Evolutionary conservation across 64 coral and sea anemone genomes (phyloP).

Genomic region (Montipora foliosa): DNA sequence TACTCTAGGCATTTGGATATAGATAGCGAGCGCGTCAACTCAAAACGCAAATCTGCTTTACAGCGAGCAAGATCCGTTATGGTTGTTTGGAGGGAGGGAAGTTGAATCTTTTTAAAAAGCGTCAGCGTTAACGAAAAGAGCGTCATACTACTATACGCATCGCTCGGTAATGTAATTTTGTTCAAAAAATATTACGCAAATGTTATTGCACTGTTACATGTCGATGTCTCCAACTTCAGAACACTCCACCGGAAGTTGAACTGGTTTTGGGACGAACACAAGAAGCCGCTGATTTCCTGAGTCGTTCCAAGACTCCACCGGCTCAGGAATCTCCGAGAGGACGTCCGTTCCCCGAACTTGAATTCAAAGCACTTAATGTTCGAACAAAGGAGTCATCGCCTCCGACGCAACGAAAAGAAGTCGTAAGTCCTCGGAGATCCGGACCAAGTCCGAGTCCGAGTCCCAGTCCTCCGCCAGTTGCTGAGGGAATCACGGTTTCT

Average conservation of each 20-base stretch:
- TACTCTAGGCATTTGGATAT: too few relatives aligned
- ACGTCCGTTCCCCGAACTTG: constrained; percentile 46
- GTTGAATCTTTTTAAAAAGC: too few relatives aligned
- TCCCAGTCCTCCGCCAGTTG: constrained; percentile 73
- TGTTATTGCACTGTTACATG: too few relatives aligned
- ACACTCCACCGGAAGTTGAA: constrained; percentile 80
- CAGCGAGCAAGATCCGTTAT: too few relatives aligned
- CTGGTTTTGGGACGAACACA: constrained; percentile 87
- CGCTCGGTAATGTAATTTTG: too few relatives aligned
- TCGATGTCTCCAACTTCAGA: background rate
- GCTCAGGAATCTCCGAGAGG: constrained; percentile 37
- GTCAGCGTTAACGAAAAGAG: too few relatives aligned
- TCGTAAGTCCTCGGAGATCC: constrained; percentile 3
- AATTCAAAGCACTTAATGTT: constrained; percentile 75
- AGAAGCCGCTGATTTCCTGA: constrained; percentile 84
- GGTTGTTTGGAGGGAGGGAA: too few relatives aligned
- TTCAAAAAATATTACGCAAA: too few relatives aligned
- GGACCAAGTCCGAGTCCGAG: constrained; percentile 32
- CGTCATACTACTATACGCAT: too few relatives aligned
- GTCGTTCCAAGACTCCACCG: constrained; percentile 62
- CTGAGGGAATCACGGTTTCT: constrained; percentile 76
- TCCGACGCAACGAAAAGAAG: constrained; percentile 2
- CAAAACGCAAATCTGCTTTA: too few relatives aligned
- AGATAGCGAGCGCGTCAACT: too few relatives aligned
- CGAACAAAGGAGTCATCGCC: constrained; percentile 50